These are phyloP conservation scores for Gonioctena quinquepunctata DNA, from an alignment of 1,140 invertebrate genomes.

Conservation along the genomic window DNA sequence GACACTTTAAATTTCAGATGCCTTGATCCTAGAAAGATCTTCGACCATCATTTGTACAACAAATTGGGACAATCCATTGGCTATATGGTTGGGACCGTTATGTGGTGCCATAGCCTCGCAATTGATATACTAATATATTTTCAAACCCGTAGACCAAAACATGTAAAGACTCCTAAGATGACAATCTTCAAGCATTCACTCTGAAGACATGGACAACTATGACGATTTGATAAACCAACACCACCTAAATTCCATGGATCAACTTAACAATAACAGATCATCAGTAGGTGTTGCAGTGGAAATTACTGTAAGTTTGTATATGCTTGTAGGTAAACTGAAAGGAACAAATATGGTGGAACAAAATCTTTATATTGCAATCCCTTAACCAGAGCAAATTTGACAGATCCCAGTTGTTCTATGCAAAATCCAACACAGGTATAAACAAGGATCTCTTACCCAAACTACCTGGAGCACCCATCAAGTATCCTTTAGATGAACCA, in stretches of 20 bases:
- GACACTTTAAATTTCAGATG: slow-evolving; percentile 66
- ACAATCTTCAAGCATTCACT: slow-evolving; percentile 75
- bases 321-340: slow-evolving; percentile 63
- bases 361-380: slow-evolving; percentile 83
- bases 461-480: slow-evolving; percentile 70
- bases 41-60: slow-evolving; percentile 87
- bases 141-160: slow-evolving; percentile 66
- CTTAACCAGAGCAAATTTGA: slow-evolving; percentile 77
- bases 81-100: slow-evolving; percentile 91
- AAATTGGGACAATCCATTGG: slow-evolving; percentile 88
- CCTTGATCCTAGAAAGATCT: slow-evolving; percentile 89
- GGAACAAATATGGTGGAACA: slow-evolving; percentile 77
- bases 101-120: slow-evolving; percentile 80
- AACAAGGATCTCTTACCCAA: slow-evolving; percentile 64
- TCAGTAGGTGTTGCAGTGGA: slow-evolving; percentile 38
- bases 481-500: slow-evolving; percentile 68
- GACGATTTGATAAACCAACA: slow-evolving; percentile 77
- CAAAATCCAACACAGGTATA: slow-evolving; percentile 71
- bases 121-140: slow-evolving; percentile 81
- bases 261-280: slow-evolving; percentile 61
- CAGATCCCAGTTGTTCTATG: slow-evolving; percentile 84
- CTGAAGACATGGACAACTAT: slow-evolving; percentile 74
- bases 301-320: slow-evolving; percentile 62
- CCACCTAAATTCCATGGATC: slow-evolving; percentile 67
- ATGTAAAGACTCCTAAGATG: slow-evolving; percentile 68